phyloP scores from a whole-genome alignment of 2,113 vertebrate genomes.

The Chaetorhynchus papuensis region DNA sequence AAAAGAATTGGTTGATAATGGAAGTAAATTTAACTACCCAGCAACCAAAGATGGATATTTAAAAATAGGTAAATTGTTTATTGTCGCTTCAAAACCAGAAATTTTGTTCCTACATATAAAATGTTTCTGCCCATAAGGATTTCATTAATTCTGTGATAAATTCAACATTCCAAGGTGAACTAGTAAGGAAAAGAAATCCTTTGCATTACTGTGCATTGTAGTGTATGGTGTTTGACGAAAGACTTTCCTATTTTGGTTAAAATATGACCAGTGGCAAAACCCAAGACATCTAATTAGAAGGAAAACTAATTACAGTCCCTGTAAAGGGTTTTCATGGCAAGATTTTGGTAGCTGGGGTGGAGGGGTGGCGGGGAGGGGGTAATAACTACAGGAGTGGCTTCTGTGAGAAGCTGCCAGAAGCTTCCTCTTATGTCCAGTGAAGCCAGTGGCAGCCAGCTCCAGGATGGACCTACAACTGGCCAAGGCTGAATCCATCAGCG shows the following conservation, averaged over 20 bases:
- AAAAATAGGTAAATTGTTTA: slow-evolving; percentile 64
- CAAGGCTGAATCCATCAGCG: neutral
- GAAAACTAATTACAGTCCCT: neutral
- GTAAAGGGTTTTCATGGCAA: neutral
- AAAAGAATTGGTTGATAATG: neutral
- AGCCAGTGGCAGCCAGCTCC: neutral
- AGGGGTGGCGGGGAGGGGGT: too few species aligned
- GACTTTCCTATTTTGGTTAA: neutral
- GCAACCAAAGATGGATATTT: slow-evolving; percentile 67
- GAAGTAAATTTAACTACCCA: slow-evolving; percentile 41
- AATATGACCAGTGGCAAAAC: neutral
- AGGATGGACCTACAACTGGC: neutral
- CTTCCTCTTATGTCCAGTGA: neutral
- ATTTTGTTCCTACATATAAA: neutral
- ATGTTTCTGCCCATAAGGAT: neutral
- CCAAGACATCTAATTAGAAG: neutral
- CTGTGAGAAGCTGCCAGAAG: neutral
- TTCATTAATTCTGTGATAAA: neutral
- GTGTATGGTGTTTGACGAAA: neutral
- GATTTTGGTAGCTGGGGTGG: neutral
- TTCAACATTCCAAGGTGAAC: neutral
- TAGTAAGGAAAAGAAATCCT: neutral
- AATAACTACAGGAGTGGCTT: neutral
- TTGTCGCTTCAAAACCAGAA: neutral
- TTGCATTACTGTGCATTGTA: neutral